phyloP scores from a whole-genome alignment of 2,113 vertebrate species.

The Pristiophorus japonicus region DNA sequence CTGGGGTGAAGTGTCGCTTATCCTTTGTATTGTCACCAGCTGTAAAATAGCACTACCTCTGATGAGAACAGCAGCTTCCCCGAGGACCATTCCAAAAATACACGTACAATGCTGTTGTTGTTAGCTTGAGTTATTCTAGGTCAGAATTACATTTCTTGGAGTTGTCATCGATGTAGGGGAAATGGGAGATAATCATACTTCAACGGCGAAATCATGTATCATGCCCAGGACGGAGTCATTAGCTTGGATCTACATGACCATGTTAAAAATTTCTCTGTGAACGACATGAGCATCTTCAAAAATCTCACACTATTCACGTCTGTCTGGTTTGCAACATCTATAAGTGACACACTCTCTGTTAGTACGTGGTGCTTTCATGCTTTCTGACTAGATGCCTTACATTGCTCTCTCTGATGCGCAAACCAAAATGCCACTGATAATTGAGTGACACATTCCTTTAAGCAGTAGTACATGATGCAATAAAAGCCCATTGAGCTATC shows the following conservation, averaged over 20 bases:
- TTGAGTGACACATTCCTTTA: neutral
- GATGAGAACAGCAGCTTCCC: neutral
- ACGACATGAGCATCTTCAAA: neutral
- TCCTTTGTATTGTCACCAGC: neutral
- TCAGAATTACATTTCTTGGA: neutral
- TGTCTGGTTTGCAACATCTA: neutral
- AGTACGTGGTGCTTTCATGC: neutral
- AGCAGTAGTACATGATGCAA: neutral
- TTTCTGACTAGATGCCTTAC: neutral
- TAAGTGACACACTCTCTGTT: neutral
- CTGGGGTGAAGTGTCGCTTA: too few species aligned
- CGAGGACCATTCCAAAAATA: neutral
- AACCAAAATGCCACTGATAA: neutral
- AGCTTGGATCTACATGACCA: neutral
- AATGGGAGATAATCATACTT: neutral
- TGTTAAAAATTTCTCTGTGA: neutral
- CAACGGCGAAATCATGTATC: neutral
- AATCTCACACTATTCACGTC: neutral
- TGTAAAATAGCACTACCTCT: neutral
- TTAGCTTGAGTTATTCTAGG: neutral
- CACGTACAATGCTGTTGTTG: neutral
- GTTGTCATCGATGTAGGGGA: neutral
- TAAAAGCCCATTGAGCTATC: neutral
- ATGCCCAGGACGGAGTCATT: neutral
- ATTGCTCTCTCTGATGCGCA: neutral